Evolutionary conservation across 2,888 invertebrate genomes (phyloP).

Genomic region (Exephanes ischioxanthus): DNA sequence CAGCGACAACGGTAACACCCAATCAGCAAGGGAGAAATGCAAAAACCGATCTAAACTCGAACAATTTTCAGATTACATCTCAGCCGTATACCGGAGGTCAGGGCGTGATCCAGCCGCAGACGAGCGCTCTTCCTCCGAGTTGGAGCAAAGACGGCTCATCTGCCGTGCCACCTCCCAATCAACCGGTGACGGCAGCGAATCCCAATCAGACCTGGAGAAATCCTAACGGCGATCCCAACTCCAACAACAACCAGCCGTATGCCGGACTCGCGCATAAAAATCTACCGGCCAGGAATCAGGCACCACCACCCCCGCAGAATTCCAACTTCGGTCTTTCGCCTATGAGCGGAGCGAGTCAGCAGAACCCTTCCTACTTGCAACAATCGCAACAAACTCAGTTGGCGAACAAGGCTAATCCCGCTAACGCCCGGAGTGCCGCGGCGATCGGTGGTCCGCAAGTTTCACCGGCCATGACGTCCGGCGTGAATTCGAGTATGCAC

Average conservation of each 20-base stretch:
- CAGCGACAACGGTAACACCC: slow-evolving; percentile 4
- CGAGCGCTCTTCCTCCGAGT: not conserved
- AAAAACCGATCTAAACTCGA: slow-evolving; percentile 31
- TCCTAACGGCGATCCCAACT: slow-evolving; percentile 29
- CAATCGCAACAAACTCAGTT: slow-evolving; percentile 34
- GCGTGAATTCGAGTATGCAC: slow-evolving; percentile 46
- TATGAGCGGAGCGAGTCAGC: not conserved
- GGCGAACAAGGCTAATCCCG: slow-evolving; percentile 28
- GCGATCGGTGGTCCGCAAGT: slow-evolving; percentile 16
- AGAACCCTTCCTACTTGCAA: slow-evolving; percentile 35
- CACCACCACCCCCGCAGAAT: slow-evolving; percentile 21
- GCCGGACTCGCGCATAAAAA: slow-evolving; percentile 3
- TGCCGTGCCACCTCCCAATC: slow-evolving; percentile 13
- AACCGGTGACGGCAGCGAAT: not conserved
- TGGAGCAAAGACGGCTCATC: slow-evolving; percentile 18
- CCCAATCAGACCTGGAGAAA: slow-evolving; percentile 47
- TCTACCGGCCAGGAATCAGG: slow-evolving; percentile 42
- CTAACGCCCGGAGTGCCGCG: slow-evolving; percentile 11
- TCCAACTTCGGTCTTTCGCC: slow-evolving; percentile 14
- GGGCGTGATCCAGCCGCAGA: slow-evolving; percentile 41
- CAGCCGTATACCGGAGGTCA: slow-evolving; percentile 27
- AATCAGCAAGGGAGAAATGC: slow-evolving; percentile 46
- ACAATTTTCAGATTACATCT: slow-evolving; percentile 35
- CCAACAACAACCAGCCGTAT: slow-evolving; percentile 38
- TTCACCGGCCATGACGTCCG: slow-evolving; percentile 4